Percentiles rank a stretch among this genome's conserved stretches.
These are phyloP conservation scores for Esox masquinongy DNA, from an alignment of 2,797 vertebrate species.

Conservation along the genomic window DNA sequence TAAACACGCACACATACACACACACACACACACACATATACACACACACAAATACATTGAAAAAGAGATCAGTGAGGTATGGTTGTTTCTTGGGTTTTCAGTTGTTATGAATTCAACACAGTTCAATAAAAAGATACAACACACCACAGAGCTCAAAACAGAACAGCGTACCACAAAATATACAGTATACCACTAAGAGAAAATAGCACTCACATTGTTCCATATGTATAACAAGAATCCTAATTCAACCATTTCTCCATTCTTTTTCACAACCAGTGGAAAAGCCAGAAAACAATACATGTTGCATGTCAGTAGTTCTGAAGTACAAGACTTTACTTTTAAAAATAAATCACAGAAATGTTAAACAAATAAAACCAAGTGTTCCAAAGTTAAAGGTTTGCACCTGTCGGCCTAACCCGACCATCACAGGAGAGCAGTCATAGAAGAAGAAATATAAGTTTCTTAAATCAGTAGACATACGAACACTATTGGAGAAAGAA, in stretches of 20 bases:
- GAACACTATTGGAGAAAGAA: slow-evolving; percentile 30
- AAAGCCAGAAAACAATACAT: slow-evolving; percentile 49
- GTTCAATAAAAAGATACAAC: slow-evolving; percentile 68
- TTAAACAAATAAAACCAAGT: slow-evolving; percentile 54
- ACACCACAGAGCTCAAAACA: slow-evolving; percentile 75
- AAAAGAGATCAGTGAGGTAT: slow-evolving; percentile 28
- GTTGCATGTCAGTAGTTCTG: slow-evolving; percentile 76
- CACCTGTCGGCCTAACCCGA: slow-evolving; percentile 48
- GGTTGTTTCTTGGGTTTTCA: slow-evolving; percentile 60
- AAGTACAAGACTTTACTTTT: slow-evolving; percentile 52
- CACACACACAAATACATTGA: not conserved
- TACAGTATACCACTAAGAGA: slow-evolving; percentile 72
- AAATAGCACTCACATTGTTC: slow-evolving; percentile 65
- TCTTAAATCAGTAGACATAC: slow-evolving; percentile 52
- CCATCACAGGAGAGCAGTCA: slow-evolving; percentile 61
- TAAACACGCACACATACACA: not conserved
- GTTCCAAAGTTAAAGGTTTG: slow-evolving; percentile 35
- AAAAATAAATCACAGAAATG: slow-evolving; percentile 36
- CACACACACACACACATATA: not conserved
- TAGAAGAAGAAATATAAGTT: slow-evolving; percentile 26
- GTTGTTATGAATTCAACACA: slow-evolving; percentile 78
- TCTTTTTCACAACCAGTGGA: slow-evolving; percentile 47
- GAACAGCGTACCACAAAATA: slow-evolving; percentile 79
- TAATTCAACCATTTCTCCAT: slow-evolving; percentile 35
- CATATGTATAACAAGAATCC: slow-evolving; percentile 42